Percentiles rank a stretch among this genome's conserved stretches.
These are phyloP conservation scores for Rhagoletis zephyria DNA, from an alignment of 1,140 invertebrate species.

Conservation along the genomic window DNA sequence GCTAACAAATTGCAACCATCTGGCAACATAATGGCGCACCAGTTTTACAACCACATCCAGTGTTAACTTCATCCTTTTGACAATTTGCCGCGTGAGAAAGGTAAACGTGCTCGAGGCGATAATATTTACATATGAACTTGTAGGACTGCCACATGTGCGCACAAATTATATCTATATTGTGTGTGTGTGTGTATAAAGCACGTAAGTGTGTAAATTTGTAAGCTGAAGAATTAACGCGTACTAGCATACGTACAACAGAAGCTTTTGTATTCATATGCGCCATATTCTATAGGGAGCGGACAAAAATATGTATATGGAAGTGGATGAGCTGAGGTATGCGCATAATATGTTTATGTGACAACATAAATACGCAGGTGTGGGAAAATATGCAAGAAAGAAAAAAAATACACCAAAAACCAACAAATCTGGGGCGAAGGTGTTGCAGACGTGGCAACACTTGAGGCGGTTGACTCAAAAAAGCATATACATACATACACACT, in stretches of 20 bases:
- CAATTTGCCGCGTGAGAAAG: slow-evolving; percentile 15
- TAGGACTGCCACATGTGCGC: neutral
- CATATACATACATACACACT: neutral
- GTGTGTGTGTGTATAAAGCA: neutral
- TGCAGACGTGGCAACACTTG: too few relatives aligned
- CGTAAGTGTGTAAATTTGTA: neutral
- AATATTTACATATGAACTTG: neutral
- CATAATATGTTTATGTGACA: neutral
- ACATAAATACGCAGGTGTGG: neutral
- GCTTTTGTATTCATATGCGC: neutral
- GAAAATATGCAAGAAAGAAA: neutral
- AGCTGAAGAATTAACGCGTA: neutral
- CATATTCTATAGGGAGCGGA: neutral
- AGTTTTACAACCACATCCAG: neutral
- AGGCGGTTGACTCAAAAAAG: too few relatives aligned
- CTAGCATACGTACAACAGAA: neutral
- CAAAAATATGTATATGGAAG: neutral
- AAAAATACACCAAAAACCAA: too few relatives aligned
- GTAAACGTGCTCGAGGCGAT: slow-evolving; percentile 5
- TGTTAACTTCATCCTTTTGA: neutral
- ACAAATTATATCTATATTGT: neutral
- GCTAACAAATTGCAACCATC: neutral
- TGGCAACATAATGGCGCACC: neutral
- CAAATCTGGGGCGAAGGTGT: too few relatives aligned
- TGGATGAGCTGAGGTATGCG: neutral